phyloP scores from a whole-genome alignment of 2,113 vertebrate genomes.

The Agapornis roseicollis region DNA sequence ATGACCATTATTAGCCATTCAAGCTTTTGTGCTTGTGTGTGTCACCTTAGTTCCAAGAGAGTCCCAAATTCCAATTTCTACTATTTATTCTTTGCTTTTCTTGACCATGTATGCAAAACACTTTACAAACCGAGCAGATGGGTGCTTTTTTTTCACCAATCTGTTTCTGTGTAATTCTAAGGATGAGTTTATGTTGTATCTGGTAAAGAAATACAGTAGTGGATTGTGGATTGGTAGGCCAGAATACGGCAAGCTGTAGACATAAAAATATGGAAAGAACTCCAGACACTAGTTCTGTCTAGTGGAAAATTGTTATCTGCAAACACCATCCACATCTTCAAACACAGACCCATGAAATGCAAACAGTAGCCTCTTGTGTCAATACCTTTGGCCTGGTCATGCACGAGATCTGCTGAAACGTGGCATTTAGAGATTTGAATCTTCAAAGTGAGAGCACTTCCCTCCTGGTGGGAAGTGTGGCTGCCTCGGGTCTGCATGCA shows the following conservation, averaged over 20 bases:
- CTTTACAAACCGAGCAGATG: neutral
- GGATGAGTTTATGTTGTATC: neutral
- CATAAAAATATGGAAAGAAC: slow-evolving; percentile 40
- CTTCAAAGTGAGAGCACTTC: neutral
- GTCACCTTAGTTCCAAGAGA: neutral
- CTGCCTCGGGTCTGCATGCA: neutral
- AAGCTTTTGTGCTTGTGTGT: neutral
- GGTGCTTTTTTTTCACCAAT: neutral
- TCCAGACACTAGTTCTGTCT: slow-evolving; percentile 23
- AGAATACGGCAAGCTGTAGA: neutral
- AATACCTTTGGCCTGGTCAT: neutral
- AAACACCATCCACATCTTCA: slow-evolving; percentile 33
- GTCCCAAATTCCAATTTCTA: neutral
- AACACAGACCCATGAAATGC: slow-evolving; percentile 11
- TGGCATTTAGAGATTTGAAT: neutral
- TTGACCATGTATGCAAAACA: neutral
- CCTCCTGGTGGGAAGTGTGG: neutral
- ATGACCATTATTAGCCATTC: neutral
- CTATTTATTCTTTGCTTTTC: neutral
- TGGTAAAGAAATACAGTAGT: slow-evolving; percentile 48
- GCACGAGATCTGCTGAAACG: neutral
- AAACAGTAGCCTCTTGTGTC: slow-evolving; percentile 37
- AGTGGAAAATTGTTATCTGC: slow-evolving; percentile 54
- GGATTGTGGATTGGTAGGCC: slow-evolving; percentile 2
- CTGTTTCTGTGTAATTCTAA: neutral